Base-by-base conservation (phyloP, 2,888 invertebrate genomes). In the Cantharis rufa region DNA sequence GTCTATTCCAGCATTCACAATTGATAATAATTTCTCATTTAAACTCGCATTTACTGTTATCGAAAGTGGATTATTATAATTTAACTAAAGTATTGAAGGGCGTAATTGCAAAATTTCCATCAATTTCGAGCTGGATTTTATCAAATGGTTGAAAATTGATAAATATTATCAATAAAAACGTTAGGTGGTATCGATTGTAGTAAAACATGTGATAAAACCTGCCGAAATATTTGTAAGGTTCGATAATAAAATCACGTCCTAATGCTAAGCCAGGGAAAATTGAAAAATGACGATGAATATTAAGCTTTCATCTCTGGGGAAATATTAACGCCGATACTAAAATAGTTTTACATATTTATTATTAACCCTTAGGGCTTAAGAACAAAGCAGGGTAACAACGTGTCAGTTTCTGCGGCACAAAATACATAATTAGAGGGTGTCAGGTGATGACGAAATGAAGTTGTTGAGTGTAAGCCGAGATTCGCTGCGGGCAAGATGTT, bases 361-460 rank as follows among this genome's bases (percentile, higher is more conserved):
- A 77, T 74, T 66, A 27, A 28, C 68, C 79, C 75, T 74, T 21
- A 27, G 66, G 77, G 75, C 70, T 63, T 28, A 69, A 70, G 76
- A 79, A 77, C 75, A 79, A 79, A 77, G 77, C 77, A 28, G 81
- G 82, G 80, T 82, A 82, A 83, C 83, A 83, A 82, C 82, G 82
- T 83, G 84, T 84, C 83, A 82, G 81, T 80, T 83, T 84, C 84
- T 82, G 85, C 82, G 83, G 83, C 83, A 84, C 84, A 84, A 87
- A 86, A 87, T 86, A 85, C 86, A 85, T 86, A 87, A 87, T 87
- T 86, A 86, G 86, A 86, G 86, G 85, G 86, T 86, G 87, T 87
- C 87, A 86, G 87, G 87, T 86, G 85, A 85, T 84, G 78, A 78
- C 78, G 76, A 76, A 78, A 78, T 74, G 72, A 70, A 78, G 76